Evolutionary conservation across 1,140 invertebrate species (phyloP), one percentile per base, ranked within the genome.

Genomic region (Oncopeltus fasciatus): DNA sequence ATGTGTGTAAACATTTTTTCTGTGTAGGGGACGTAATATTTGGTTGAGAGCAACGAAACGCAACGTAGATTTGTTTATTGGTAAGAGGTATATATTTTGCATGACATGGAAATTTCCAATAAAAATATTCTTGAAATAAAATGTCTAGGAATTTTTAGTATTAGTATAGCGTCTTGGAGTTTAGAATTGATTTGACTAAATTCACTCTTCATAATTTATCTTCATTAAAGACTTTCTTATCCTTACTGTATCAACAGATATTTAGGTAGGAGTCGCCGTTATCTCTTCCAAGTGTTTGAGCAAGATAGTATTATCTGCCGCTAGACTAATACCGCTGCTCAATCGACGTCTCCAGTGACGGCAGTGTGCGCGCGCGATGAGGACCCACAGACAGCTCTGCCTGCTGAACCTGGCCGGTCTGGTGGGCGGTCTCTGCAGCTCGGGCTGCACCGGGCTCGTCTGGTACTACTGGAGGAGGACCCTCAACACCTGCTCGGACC

Each of bases 391-490:
- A 26, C 49, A 53, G 3, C 47, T 64, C 27, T 38, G 49, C n/a
- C 24, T 59, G 43, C 33, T 64, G 14, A 58, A 64, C 38, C 31
- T 60, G 18, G 29, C 8, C 46, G 57, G n/a, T 24, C 18, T 46
- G 18, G 8, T 63, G 14, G 33, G 9, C n/a, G 61, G 49, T 11
- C 27, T 59, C 2, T 56, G 27, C n/a, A 57, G 46, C 18, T 43
- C 60, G 26, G 16, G 53, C 12, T 53, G 64, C 29, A 20, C 59
- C 27, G 49, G 46, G 5, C 49, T 67, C 46, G 74, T 78, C 2
- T 86, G 81, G 78, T 74, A 80, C 26, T 78, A 86, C 68, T 87
- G 84, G 84, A 71, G 75, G 29, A 72, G 76, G 56, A 82, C 81
- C 0, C 72, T 86, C 9, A 78, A 85, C 66, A 74, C 77, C 8